phyloP scores from a whole-genome alignment of 2,797 vertebrate genomes.

The Atherinosoma microstoma region DNA sequence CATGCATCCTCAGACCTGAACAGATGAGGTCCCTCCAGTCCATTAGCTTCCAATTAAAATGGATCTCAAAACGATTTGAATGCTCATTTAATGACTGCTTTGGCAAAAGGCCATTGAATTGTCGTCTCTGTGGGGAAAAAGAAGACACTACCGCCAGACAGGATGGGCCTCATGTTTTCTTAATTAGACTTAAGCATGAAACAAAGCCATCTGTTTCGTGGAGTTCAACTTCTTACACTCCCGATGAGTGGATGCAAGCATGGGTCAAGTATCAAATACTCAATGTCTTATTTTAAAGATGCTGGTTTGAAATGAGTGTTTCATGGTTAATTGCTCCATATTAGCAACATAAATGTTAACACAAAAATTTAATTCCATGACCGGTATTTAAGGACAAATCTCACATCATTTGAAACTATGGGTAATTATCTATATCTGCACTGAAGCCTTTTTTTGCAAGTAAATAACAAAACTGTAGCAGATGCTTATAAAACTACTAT shows the following conservation, averaged over 20 bases:
- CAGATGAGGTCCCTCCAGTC: constrained; percentile 71
- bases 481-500: no score
- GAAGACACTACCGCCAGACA: constrained; percentile 25
- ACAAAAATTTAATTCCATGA: neutral
- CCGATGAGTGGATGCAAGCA: constrained; percentile 11
- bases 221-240: neutral
- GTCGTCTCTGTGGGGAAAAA: constrained; percentile 26
- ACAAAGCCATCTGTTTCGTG: constrained; percentile 30
- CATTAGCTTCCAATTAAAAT: constrained; percentile 76
- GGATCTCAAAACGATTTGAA: constrained; percentile 53
- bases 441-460: no score
- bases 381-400: no score
- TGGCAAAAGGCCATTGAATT: constrained; percentile 52
- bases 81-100: constrained; percentile 56
- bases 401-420: no score
- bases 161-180: constrained; percentile 33
- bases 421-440: no score
- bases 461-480: no score
- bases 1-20: constrained; percentile 56
- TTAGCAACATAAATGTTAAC: neutral
- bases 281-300: constrained; percentile 11
- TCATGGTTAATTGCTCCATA: neutral
- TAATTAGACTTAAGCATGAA: constrained; percentile 37
- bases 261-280: constrained; percentile 24
- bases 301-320: neutral